Base-by-base conservation (phyloP, 92 coral and sea anemone species). In the Porites lobata region DNA sequence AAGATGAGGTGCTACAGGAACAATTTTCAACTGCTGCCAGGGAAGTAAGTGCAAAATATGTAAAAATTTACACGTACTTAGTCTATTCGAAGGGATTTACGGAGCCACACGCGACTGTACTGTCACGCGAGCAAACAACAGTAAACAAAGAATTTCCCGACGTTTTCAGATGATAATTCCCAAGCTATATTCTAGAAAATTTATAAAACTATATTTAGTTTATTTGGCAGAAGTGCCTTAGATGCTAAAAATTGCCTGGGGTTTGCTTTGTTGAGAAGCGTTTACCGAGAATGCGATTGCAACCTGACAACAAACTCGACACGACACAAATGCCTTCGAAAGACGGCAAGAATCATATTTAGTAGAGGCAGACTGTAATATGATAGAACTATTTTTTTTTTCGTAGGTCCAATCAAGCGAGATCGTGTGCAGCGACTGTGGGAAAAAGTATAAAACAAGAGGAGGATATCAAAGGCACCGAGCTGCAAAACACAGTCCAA, bases 21-120 rank as follows among this genome's bases (percentile, higher is more conserved):
- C 86, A 90, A 38, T 92, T 92, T 69, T 29, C 76, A 69, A 80
- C 82, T 79, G 90, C 89, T 65, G 93, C 77, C 82, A 79, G 75
- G 62, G 78, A 92, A 74, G 94, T 92, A 78, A 90, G 93, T 90
- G 79, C 72, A n/a, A 67, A 29, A 14, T 79, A 24, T 65, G 4
- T 79, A 50, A 65, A 64, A 19, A 64, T 38, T 61, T 17, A 61
- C 73, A 29, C 29, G 0, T 64, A 32, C 71, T 78, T 78, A 62
- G 82, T 59, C 82, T 78, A 56, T 62, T 78, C 63, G 70, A 15
- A 61, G 32, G n/a, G 32, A 17, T 22, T 15, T 52, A 70, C 82
- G 71, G 82, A 32, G 69, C 69, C 63, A 70, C 56, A 61, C 57
- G 58, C 58, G 64, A 78, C 82, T 59, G 70, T 58, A 32, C 82